These are phyloP conservation scores for Pao palembangensis DNA, from an alignment of 2,113 vertebrate genomes.

Conservation along the genomic window DNA sequence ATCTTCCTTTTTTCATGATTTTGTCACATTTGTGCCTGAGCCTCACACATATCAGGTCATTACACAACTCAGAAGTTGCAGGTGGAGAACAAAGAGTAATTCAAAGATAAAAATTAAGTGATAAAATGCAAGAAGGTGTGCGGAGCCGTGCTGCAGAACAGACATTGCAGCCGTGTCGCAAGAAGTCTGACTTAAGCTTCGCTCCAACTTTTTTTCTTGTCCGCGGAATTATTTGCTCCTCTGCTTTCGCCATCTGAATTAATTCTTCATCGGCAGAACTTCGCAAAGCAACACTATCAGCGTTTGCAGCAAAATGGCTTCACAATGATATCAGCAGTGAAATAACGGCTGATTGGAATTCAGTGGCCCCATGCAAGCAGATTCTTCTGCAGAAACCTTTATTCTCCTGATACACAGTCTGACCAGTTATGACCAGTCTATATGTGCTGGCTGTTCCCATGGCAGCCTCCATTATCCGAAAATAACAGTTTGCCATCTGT, in stretches of 20 bases:
- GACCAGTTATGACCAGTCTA: neutral
- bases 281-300: neutral
- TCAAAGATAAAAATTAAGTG: neutral
- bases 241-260: neutral
- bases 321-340: neutral
- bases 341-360: slow-evolving; percentile 1
- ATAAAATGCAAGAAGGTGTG: neutral
- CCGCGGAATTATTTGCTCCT: neutral
- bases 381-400: neutral
- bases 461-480: neutral
- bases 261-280: neutral
- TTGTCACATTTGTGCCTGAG: neutral
- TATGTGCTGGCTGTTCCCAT: neutral
- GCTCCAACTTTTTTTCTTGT: neutral
- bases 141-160: slow-evolving; percentile 1
- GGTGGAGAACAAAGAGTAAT: neutral
- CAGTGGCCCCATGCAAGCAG: neutral
- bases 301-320: slow-evolving; percentile 1
- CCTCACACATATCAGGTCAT: neutral
- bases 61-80: slow-evolving; percentile 14
- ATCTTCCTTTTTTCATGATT: slow-evolving; percentile 9
- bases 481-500: neutral
- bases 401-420: neutral
- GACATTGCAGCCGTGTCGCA: neutral
- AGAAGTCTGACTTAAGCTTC: neutral